Percentiles rank a stretch among this genome's conserved stretches.
Evolutionary conservation across 2,888 invertebrate species (phyloP).

Genomic region (Mystacides longicornis): DNA sequence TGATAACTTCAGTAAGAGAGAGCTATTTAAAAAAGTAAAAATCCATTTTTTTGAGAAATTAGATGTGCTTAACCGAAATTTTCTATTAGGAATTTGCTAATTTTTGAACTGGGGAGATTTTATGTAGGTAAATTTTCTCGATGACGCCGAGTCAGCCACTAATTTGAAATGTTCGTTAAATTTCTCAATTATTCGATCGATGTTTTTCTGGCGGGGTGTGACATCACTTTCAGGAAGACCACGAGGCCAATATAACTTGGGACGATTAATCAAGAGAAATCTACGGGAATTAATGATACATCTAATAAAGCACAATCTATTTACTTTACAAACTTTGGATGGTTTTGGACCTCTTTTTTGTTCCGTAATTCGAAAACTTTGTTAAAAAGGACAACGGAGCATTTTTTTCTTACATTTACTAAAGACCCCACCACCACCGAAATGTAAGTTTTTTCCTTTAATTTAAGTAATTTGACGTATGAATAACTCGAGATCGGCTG

Average conservation of each 20-base stretch:
- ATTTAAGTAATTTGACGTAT: too few relatives aligned
- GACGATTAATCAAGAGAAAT: not conserved
- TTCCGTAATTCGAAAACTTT: too few relatives aligned
- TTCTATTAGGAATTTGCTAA: not conserved
- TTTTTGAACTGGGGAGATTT: not conserved
- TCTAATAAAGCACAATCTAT: slow-evolving; percentile 1
- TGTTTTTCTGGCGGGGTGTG: not conserved
- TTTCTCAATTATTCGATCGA: too few relatives aligned
- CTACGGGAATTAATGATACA: slow-evolving; percentile 2
- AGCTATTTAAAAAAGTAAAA: too few relatives aligned
- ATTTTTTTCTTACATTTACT: too few relatives aligned
- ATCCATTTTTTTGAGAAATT: too few relatives aligned
- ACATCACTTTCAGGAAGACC: not conserved
- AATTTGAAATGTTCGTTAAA: not conserved
- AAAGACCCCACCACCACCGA: too few relatives aligned
- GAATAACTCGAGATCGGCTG: too few relatives aligned
- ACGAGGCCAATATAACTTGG: not conserved
- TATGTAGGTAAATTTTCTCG: not conserved
- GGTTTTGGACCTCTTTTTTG: too few relatives aligned
- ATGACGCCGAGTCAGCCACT: not conserved
- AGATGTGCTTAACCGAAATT: not conserved
- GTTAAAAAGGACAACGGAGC: too few relatives aligned
- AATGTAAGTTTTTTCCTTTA: too few relatives aligned
- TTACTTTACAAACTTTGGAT: not conserved
- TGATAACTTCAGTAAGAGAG: too few relatives aligned